These are phyloP conservation scores for Dryobota labecula DNA, from an alignment of 2,888 invertebrate species.

Conservation along the genomic window DNA sequence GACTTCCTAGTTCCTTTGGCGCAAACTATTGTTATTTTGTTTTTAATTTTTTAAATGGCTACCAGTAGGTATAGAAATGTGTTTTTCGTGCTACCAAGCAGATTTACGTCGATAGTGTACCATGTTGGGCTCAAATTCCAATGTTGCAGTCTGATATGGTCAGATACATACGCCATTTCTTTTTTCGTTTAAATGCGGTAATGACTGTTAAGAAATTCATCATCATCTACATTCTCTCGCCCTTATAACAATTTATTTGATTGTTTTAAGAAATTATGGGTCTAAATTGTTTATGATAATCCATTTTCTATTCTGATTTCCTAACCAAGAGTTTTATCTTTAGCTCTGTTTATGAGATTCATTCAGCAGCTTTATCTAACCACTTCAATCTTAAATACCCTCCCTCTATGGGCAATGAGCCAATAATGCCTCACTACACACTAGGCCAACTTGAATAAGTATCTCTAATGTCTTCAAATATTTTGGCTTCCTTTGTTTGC, in stretches of 20 bases:
- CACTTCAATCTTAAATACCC: conserved; percentile 30
- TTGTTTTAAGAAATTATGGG: not conserved
- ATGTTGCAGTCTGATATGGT: not conserved
- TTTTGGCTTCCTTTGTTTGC: not conserved
- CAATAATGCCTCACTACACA: conserved; percentile 22
- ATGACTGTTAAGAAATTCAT: too few relatives aligned
- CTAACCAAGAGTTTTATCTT: not conserved
- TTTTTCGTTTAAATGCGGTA: not conserved
- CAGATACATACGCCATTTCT: not conserved
- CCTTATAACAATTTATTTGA: not conserved
- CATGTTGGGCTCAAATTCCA: not conserved
- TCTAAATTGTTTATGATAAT: not conserved
- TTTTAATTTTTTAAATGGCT: not conserved
- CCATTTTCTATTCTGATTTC: not conserved
- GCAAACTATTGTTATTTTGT: conserved; percentile 13
- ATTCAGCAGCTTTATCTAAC: conserved; percentile 31
- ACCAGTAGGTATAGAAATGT: too few relatives aligned
- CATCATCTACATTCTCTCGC: not conserved
- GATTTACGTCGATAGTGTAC: not conserved
- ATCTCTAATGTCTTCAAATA: conserved; percentile 32
- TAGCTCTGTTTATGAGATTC: conserved; percentile 8
- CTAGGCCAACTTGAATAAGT: conserved; percentile 31
- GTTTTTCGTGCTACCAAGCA: not conserved
- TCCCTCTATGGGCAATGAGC: conserved; percentile 20
- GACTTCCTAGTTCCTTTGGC: conserved; percentile 32